phyloP scores from a whole-genome alignment of 2,113 vertebrate genomes.

The Rissa tridactyla region DNA sequence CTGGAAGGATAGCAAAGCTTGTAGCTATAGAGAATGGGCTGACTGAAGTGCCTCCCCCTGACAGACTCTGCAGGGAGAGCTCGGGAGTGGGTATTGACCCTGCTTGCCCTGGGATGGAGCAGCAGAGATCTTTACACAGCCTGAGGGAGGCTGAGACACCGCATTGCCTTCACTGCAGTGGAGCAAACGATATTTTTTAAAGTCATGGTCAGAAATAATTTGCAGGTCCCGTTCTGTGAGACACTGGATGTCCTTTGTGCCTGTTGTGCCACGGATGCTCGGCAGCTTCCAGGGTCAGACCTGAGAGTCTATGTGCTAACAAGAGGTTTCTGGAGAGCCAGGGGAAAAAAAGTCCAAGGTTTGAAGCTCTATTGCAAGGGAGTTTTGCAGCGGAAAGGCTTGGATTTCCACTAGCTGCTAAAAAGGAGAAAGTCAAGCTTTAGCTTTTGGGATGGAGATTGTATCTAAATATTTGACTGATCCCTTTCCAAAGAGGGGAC shows the following conservation, averaged over 20 bases:
- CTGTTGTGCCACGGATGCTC: not conserved
- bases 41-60: not conserved
- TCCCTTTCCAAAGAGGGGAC: not conserved
- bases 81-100: not conserved
- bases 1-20: not conserved
- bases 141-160: not conserved
- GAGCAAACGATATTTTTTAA: not conserved
- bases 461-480: not conserved
- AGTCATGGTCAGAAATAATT: not conserved
- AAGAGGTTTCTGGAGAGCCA: not conserved
- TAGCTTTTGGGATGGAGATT: not conserved
- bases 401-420: not conserved
- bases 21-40: not conserved
- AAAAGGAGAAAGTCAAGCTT: not conserved
- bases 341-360: not conserved
- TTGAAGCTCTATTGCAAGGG: not conserved
- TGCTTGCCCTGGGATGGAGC: not conserved
- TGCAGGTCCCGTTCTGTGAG: not conserved
- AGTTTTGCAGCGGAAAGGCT: not conserved
- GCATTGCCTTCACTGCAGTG: not conserved
- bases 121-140: not conserved
- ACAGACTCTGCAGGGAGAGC: not conserved
- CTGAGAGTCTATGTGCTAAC: not conserved
- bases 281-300: not conserved
- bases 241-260: not conserved